phyloP scores from a whole-genome alignment of 1,140 invertebrate genomes.

The Pogonognathellus flavescens region DNA sequence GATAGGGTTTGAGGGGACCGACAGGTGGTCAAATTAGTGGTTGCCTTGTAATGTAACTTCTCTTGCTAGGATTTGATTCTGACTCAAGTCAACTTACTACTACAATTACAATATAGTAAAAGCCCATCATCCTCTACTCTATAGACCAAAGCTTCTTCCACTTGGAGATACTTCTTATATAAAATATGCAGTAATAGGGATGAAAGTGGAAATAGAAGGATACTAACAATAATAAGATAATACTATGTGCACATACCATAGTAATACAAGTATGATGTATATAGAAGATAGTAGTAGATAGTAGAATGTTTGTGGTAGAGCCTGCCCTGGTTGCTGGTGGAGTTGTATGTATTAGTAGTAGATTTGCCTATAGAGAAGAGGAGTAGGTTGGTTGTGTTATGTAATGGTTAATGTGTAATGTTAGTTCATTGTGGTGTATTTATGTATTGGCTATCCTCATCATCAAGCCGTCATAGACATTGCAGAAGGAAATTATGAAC shows the following conservation, averaged over 20 bases:
- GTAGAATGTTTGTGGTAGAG: too few species aligned
- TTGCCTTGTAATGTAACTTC: conserved; percentile 65
- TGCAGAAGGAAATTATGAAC: conserved; percentile 53
- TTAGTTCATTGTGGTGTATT: conserved; percentile 6
- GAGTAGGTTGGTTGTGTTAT: not conserved
- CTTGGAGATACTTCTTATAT: not conserved
- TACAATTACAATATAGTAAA: not conserved
- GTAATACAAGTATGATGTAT: too few species aligned
- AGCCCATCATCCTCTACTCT: not conserved
- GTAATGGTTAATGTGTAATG: conserved; percentile 14
- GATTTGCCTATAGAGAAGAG: not conserved
- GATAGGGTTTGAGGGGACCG: conserved; percentile 62
- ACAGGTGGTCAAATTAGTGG: conserved; percentile 67
- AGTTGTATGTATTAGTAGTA: too few species aligned
- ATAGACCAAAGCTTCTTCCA: not conserved
- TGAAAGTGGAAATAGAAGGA: not conserved
- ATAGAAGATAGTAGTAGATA: too few species aligned
- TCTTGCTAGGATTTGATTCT: conserved; percentile 39
- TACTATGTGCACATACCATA: too few species aligned
- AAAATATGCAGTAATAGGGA: too few species aligned
- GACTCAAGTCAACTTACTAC: conserved; percentile 12
- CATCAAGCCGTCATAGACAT: conserved; percentile 25
- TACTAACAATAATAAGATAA: not conserved
- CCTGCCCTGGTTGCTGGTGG: too few species aligned
- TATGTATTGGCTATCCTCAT: conserved; percentile 15